phyloP scores from a whole-genome alignment of 1,140 invertebrate genomes.

The Pararge aegeria region DNA sequence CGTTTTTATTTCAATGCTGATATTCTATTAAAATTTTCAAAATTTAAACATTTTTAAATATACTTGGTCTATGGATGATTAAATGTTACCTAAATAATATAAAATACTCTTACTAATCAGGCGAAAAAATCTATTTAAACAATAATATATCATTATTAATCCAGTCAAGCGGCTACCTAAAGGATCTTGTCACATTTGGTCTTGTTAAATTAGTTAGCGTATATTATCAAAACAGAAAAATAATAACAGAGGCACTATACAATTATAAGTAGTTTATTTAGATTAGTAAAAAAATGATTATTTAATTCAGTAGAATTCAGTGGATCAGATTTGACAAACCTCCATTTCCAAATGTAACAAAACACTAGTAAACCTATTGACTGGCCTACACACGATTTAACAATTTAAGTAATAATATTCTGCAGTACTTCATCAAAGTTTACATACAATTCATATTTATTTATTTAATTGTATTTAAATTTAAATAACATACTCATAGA shows the following conservation, averaged over 20 bases:
- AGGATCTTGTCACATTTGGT: constrained; percentile 51
- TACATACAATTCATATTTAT: constrained; percentile 75
- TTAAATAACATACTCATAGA: constrained; percentile 72
- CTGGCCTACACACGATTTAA: constrained; percentile 70
- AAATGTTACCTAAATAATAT: constrained; percentile 35
- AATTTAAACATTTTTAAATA: constrained; percentile 37
- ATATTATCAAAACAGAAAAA: not conserved
- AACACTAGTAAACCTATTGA: constrained; percentile 40
- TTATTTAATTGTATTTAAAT: constrained; percentile 77
- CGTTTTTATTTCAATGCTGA: constrained; percentile 27
- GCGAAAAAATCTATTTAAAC: constrained; percentile 63
- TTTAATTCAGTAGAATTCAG: not conserved
- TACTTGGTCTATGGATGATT: constrained; percentile 37
- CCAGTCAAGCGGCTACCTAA: constrained; percentile 37
- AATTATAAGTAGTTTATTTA: not conserved
- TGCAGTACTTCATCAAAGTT: constrained; percentile 74
- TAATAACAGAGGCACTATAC: constrained; percentile 7
- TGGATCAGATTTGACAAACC: not conserved
- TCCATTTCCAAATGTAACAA: constrained; percentile 46
- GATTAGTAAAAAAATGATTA: not conserved
- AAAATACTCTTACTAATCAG: constrained; percentile 45
- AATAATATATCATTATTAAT: constrained; percentile 38
- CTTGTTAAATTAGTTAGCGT: not conserved
- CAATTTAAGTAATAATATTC: constrained; percentile 68
- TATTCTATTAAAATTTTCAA: constrained; percentile 34